Conservation (phyloP, 1,140 invertebrate genomes). For the Camponotus floridanus region DNA sequence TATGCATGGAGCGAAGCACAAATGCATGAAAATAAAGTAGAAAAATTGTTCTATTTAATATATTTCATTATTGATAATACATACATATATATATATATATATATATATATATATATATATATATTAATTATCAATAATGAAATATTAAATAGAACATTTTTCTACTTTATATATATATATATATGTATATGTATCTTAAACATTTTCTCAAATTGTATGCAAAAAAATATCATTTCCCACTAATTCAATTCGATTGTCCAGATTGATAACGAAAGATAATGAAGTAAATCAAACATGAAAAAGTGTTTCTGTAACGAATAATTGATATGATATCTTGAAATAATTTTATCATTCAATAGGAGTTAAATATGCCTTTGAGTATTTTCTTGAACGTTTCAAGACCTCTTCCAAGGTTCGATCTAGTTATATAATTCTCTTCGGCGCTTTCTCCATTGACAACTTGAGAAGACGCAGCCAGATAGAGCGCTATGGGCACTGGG, state of each 20-base stretch:
- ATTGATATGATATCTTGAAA: slow-evolving; percentile 11
- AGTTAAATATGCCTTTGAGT: slow-evolving; percentile 1
- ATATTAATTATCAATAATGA: too few relatives aligned
- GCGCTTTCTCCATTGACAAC: slow-evolving; percentile 50
- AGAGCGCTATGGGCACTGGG: neutral
- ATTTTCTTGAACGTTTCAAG: slow-evolving; percentile 16
- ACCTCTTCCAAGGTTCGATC: slow-evolving; percentile 60
- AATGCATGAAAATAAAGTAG: neutral
- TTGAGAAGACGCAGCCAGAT: slow-evolving; percentile 42
- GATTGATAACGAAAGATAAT: neutral
- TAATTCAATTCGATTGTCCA: neutral
- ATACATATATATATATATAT: too few relatives aligned
- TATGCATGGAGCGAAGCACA: neutral
- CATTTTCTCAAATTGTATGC: neutral
- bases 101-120: too few relatives aligned
- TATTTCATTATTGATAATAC: neutral
- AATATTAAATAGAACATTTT: too few relatives aligned
- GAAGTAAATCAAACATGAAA: neutral
- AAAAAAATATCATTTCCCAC: neutral
- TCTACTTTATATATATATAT: too few relatives aligned
- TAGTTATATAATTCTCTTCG: slow-evolving; percentile 45
- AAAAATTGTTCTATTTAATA: slow-evolving; percentile 30
- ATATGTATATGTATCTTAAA: too few relatives aligned
- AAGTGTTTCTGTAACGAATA: slow-evolving; percentile 5
- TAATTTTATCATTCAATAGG: slow-evolving; percentile 50